Conservation (phyloP, 2,113 vertebrate species). For the Chionodraco myersi region DNA sequence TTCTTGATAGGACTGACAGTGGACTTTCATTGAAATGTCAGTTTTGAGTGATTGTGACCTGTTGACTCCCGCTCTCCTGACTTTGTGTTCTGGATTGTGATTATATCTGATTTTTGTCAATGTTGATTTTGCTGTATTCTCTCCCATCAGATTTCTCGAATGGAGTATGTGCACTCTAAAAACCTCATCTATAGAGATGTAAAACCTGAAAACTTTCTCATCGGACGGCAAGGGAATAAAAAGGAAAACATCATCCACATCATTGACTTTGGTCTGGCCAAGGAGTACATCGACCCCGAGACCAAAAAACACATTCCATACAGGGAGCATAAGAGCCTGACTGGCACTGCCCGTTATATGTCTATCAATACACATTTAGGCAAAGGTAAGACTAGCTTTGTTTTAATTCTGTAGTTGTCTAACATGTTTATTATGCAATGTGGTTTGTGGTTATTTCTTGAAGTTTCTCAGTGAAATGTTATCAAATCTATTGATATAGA, state of each 20-base stretch:
- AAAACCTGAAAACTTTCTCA: constrained; percentile 99
- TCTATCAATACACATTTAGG: constrained; percentile 99
- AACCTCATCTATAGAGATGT: constrained; percentile 99
- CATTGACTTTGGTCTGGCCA: constrained; percentile 99
- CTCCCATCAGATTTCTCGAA: constrained; percentile 91
- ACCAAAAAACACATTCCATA: constrained; percentile 99
- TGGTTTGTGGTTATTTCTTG: neutral
- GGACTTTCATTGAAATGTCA: neutral
- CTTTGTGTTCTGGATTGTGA: neutral
- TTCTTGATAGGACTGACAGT: neutral
- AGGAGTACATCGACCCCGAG: constrained; percentile 99
- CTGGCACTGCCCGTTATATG: constrained; percentile 98
- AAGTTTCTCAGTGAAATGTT: constrained; percentile 28
- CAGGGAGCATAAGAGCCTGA: constrained; percentile 98
- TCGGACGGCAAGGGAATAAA: constrained; percentile 97
- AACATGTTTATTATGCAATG: neutral
- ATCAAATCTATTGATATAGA: constrained; percentile 81
- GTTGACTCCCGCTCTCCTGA: neutral
- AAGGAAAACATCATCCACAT: constrained; percentile 98
- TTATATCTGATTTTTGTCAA: neutral
- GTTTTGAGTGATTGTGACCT: neutral
- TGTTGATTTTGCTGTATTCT: neutral
- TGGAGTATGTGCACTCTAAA: constrained; percentile 99
- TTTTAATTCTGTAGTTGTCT: neutral
- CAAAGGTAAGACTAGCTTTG: constrained; percentile 88